Base-by-base conservation (phyloP, 2,797 vertebrate species). In the Astyanax mexicanus region DNA sequence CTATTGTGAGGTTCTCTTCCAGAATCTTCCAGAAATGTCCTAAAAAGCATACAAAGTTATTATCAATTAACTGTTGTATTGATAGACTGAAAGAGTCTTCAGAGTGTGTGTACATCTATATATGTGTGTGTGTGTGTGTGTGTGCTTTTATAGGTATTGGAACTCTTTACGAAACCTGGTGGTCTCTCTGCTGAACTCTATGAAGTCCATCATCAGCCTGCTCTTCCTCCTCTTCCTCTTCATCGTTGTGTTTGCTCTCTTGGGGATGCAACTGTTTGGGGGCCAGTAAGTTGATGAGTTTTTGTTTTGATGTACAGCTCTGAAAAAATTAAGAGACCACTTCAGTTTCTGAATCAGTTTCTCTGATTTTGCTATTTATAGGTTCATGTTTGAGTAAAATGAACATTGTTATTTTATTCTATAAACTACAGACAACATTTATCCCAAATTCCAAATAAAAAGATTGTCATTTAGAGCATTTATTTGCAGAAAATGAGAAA, bases 221-320 rank as follows among this genome's bases (percentile, higher is more conserved):
- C 89, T 99, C 17, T 99, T 99, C 89, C 91, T 99, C 73, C 96
- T 99, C 1, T 99, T 99, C 86, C 95, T 99, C 62, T 99, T 99
- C 92, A 99, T 98, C 0, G 97, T 99, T 77, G 97, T 99, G 80
- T 99, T 99, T 0, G 97, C 97, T 51, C 84, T 99, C 86, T 91
- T 99, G 83, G 97, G 97, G 73, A 99, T 99, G 97, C 97, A 99
- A 89, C 95, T 99, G 54, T 99, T 99, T 8, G 97, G 97, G 52
- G 97, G 97, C 81, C 95, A 96, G 97, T 98, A 83, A 96, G 96
- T 95, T 54, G 38, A 55, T 29, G 45, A 11, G 7, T 23, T 44
- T n/a, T 6, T 54, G 8, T 8, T 35, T 68, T n/a, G 60, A n/a
- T n/a, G n/a, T n/a, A n/a, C n/a, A n/a, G n/a, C n/a, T n/a, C n/a